phyloP scores from a whole-genome alignment of 2,113 vertebrate genomes.

The Ictidomys tridecemlineatus region DNA sequence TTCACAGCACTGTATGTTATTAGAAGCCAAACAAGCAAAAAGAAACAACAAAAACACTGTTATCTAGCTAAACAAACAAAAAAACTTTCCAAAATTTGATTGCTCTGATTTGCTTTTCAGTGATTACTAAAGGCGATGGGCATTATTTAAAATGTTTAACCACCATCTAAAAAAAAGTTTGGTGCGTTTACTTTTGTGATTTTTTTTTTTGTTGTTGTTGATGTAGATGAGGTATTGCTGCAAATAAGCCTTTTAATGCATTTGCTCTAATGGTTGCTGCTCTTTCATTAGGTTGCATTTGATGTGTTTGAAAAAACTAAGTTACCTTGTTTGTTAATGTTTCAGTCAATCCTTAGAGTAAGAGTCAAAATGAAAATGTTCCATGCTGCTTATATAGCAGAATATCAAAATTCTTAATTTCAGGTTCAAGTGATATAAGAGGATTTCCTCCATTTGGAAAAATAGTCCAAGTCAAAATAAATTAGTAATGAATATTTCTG shows the following conservation, averaged over 20 bases:
- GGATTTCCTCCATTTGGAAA: not conserved
- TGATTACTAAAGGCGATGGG: not conserved
- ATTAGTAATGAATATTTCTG: not conserved
- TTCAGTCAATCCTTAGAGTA: not conserved
- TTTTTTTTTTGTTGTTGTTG: not conserved
- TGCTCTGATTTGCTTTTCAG: not conserved
- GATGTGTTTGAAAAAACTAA: not conserved
- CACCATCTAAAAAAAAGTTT: not conserved
- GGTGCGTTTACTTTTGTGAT: not conserved
- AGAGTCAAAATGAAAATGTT: slow-evolving; percentile 30
- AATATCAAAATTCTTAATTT: slow-evolving; percentile 9
- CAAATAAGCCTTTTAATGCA: not conserved
- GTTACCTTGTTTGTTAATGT: not conserved
- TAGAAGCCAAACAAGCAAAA: not conserved
- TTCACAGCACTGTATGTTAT: not conserved
- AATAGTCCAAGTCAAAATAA: not conserved
- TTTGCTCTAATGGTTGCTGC: not conserved
- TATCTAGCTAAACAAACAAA: not conserved
- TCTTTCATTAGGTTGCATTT: not conserved
- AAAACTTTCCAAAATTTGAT: not conserved
- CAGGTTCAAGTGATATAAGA: not conserved
- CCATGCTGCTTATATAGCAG: not conserved
- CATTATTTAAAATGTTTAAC: not conserved
- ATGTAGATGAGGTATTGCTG: not conserved
- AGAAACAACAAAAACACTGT: not conserved